A percentile compares a stretch with the other conserved stretches of the same genome.
Conservation (phyloP, 2,113 vertebrate genomes). For the Anguilla japonica region DNA sequence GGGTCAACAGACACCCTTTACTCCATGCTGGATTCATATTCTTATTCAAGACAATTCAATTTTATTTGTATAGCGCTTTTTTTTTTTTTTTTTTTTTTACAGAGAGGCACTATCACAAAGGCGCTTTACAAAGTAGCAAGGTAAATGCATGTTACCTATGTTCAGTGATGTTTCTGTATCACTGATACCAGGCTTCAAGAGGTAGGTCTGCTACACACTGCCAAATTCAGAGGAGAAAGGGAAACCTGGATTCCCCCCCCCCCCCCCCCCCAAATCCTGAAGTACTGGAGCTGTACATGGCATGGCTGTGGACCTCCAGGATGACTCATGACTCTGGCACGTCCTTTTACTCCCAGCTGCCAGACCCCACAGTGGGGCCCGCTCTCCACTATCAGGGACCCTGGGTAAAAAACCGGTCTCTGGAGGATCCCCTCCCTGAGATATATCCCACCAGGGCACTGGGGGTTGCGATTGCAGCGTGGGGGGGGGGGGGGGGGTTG, state of each 20-base stretch:
- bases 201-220: not conserved
- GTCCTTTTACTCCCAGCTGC: slow-evolving; percentile 36
- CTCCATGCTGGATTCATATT: not conserved
- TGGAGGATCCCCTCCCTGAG: not conserved
- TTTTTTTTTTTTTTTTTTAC: no score
- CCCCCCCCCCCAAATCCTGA: not conserved
- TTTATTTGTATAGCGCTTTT: no score
- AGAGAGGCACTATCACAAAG: no score
- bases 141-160: not conserved
- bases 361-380: not conserved
- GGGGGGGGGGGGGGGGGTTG: no score
- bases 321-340: slow-evolving; percentile 47
- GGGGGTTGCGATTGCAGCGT: no score
- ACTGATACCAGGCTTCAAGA: not conserved
- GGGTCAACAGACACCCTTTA: not conserved
- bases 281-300: slow-evolving; percentile 7
- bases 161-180: not conserved
- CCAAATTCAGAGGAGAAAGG: slow-evolving; percentile 2
- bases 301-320: slow-evolving; percentile 32
- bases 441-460: no score
- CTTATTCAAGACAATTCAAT: no score
- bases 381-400: not conserved
- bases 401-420: slow-evolving; percentile 20
- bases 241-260: slow-evolving; percentile 22
- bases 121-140: no score